phyloP scores from a whole-genome alignment of 2,113 vertebrate species.

The Empidonax traillii region DNA sequence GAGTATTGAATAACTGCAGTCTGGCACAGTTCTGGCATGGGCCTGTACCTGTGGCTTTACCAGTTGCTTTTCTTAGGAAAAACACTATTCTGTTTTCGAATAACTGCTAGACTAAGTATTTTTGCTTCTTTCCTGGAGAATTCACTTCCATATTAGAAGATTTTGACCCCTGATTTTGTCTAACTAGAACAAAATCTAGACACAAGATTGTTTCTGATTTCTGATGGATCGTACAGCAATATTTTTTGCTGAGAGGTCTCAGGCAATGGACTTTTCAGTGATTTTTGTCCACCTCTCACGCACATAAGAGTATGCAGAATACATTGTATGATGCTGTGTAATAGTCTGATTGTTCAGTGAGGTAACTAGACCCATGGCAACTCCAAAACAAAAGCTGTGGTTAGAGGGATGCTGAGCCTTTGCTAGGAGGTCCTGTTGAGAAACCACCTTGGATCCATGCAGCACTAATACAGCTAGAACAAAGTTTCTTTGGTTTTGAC shows the following conservation, averaged over 20 bases:
- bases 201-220: not conserved
- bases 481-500: conserved; percentile 3
- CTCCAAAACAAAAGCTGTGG: not conserved
- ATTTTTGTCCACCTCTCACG: not conserved
- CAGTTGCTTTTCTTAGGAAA: not conserved
- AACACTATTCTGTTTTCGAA: not conserved
- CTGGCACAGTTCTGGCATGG: not conserved
- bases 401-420: not conserved
- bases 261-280: not conserved
- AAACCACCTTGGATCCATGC: not conserved
- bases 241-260: not conserved
- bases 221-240: not conserved
- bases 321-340: not conserved
- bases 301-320: not conserved
- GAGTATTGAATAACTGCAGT: not conserved
- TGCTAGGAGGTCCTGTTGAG: not conserved
- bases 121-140: not conserved
- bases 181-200: not conserved
- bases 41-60: not conserved
- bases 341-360: not conserved
- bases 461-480: not conserved
- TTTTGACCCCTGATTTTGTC: not conserved
- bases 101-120: not conserved
- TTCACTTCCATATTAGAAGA: not conserved
- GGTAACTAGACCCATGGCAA: not conserved